phyloP scores from a whole-genome alignment of 2,888 invertebrate species.

The Hypolimnas misippus region DNA sequence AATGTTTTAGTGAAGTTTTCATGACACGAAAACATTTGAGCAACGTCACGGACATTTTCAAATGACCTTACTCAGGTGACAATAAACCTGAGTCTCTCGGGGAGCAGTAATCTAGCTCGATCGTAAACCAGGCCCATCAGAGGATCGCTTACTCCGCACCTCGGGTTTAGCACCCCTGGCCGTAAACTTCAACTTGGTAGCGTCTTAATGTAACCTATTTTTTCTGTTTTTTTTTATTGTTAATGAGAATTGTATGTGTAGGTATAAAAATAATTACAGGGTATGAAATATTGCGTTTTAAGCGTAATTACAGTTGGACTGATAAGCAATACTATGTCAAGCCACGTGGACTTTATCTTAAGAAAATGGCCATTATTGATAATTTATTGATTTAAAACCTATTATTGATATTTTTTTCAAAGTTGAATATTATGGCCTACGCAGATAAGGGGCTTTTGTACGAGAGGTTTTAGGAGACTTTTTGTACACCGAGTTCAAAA shows the following conservation, averaged over 20 bases:
- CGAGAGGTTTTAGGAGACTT: too few species aligned
- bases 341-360: too few species aligned
- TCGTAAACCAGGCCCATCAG: slow-evolving; percentile 70
- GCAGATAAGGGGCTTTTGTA: too few species aligned
- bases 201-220: slow-evolving; percentile 11
- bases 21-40: slow-evolving; percentile 29
- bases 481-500: too few species aligned
- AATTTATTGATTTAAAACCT: too few species aligned
- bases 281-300: too few species aligned
- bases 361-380: too few species aligned
- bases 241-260: neutral
- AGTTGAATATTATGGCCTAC: too few species aligned
- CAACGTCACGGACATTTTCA: slow-evolving; percentile 49
- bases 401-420: too few species aligned
- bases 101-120: slow-evolving; percentile 59
- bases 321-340: neutral
- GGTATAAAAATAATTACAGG: neutral
- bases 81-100: slow-evolving; percentile 67
- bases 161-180: slow-evolving; percentile 58
- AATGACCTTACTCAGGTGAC: slow-evolving; percentile 79
- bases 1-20: neutral
- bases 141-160: slow-evolving; percentile 64
- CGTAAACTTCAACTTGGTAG: slow-evolving; percentile 46
- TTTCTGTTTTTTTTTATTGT: slow-evolving; percentile 11
- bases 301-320: too few species aligned